Conservation (phyloP, 2,113 vertebrate genomes). For the Erythrocercus mccallii region DNA sequence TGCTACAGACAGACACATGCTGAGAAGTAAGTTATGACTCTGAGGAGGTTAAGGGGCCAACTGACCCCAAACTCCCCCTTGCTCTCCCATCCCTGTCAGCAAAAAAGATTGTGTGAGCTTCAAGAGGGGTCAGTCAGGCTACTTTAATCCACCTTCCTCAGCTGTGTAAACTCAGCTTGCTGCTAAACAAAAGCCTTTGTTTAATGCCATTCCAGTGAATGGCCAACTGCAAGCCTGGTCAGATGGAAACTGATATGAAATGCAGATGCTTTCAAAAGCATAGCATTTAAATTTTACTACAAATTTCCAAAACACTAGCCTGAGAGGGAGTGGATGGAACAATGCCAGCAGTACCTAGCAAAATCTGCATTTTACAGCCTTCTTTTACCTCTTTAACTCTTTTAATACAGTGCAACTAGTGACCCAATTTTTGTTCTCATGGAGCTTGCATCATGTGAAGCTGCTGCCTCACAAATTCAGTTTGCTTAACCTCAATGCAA, state of each 20-base stretch:
- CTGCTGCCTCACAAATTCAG: not conserved
- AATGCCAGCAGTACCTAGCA: not conserved
- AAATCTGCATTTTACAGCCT: not conserved
- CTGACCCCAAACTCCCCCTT: not conserved
- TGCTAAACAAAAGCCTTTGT: conserved; percentile 54
- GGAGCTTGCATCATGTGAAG: not conserved
- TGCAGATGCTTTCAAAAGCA: not conserved
- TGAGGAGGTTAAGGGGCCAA: not conserved
- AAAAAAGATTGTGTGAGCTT: not conserved
- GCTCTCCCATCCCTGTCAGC: not conserved
- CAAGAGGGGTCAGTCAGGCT: not conserved
- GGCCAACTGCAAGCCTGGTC: conserved; percentile 3
- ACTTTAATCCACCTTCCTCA: conserved; percentile 29
- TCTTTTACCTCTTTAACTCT: not conserved
- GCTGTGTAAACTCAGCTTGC: conserved; percentile 24
- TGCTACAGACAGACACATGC: not conserved
- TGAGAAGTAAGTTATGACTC: not conserved
- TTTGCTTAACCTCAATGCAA: not conserved
- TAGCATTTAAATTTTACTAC: not conserved
- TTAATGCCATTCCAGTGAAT: not conserved
- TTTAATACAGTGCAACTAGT: not conserved
- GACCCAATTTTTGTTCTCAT: not conserved
- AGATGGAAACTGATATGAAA: conserved; percentile 35
- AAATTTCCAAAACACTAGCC: not conserved
- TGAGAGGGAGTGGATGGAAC: not conserved